Evolutionary conservation across 2,797 vertebrate species (phyloP).

Genomic region (Leptoclinus maculatus): DNA sequence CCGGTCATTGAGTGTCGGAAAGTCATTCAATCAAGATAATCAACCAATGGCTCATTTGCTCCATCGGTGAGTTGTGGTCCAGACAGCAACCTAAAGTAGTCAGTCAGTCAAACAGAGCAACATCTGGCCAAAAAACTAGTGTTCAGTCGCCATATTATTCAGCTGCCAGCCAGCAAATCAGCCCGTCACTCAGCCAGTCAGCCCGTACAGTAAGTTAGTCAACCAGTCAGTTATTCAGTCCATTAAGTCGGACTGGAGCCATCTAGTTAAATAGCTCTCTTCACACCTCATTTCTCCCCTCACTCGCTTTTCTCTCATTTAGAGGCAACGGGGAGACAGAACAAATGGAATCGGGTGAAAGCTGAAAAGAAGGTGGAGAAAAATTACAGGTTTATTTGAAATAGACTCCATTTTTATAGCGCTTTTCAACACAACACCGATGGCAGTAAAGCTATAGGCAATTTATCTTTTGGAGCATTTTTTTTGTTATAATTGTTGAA

Average conservation of each 20-base stretch:
- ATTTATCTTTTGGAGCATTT: background rate
- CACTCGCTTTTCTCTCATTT: slow-evolving; percentile 42
- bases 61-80: background rate
- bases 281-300: slow-evolving; percentile 69
- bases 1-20: background rate
- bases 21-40: slow-evolving; percentile 23
- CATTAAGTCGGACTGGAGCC: slow-evolving; percentile 65
- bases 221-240: slow-evolving; percentile 65
- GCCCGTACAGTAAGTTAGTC: slow-evolving; percentile 61
- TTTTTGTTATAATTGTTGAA: background rate
- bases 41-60: slow-evolving; percentile 9
- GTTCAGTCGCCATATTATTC: slow-evolving; percentile 11
- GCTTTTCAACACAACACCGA: background rate
- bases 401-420: background rate
- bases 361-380: slow-evolving; percentile 12
- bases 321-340: slow-evolving; percentile 7
- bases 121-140: slow-evolving; percentile 5
- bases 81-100: background rate
- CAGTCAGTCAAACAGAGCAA: background rate
- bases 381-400: background rate
- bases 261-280: slow-evolving; percentile 65
- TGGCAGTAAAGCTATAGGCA: background rate
- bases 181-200: slow-evolving; percentile 36
- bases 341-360: slow-evolving; percentile 24
- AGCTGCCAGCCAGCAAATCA: slow-evolving; percentile 30